Conservation (phyloP, 2,888 invertebrate genomes). For the Acanthacorydalis orientalis region DNA sequence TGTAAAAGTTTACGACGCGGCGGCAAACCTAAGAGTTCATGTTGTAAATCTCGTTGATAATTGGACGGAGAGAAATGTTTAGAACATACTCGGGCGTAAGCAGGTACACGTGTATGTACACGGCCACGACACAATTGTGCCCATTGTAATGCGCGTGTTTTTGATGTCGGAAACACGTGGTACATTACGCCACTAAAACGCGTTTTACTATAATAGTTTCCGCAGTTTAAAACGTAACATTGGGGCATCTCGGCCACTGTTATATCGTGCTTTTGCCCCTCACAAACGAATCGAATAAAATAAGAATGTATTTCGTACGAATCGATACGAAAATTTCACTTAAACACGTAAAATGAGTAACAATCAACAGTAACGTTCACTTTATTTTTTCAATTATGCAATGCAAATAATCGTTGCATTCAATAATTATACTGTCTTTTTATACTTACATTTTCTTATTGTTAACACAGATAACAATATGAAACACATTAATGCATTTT, state of each 20-base stretch:
- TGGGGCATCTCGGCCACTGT: constrained; percentile 27
- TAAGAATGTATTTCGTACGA: too few species aligned
- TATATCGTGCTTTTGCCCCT: background rate
- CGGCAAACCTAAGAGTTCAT: constrained; percentile 34
- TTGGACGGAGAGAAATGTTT: constrained; percentile 31
- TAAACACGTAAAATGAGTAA: too few species aligned
- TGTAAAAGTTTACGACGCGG: constrained; percentile 28
- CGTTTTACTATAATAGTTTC: constrained; percentile 34
- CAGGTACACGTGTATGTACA: constrained; percentile 18
- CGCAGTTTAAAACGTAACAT: constrained; percentile 32
- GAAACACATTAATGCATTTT: too few species aligned
- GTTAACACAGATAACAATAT: too few species aligned
- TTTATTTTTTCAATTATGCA: too few species aligned
- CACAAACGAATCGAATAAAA: too few species aligned
- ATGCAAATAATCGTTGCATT: too few species aligned
- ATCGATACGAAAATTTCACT: too few species aligned
- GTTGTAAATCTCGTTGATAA: constrained; percentile 35
- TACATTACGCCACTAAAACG: constrained; percentile 29
- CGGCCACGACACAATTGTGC: constrained; percentile 28
- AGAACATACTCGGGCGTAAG: constrained; percentile 32
- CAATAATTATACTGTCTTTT: too few species aligned
- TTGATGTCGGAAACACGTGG: constrained; percentile 33
- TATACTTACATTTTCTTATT: too few species aligned
- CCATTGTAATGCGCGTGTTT: constrained; percentile 28
- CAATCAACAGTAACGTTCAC: too few species aligned